Base-by-base conservation (phyloP, 2,888 invertebrate genomes). In the Ormyrus nitidulus region DNA sequence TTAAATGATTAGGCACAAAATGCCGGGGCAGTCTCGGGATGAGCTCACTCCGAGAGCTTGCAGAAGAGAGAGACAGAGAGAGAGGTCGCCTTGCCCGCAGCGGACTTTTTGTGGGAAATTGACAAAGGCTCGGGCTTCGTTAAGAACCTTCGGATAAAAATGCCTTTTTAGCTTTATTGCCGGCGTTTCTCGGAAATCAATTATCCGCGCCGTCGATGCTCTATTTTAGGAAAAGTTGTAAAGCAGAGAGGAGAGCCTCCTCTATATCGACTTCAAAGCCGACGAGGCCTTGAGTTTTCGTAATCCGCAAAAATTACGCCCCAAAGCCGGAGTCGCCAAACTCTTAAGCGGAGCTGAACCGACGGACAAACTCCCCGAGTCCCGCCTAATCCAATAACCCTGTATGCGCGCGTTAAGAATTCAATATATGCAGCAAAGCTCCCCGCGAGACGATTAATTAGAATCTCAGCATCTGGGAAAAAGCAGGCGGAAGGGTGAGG, bases 1-100 rank as follows among this genome's bases (percentile, higher is more conserved):
- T 87, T 84, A 84, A 85, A 83, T 83, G 83, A 86, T 85, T 85
- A 84, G 82, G 81, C 79, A 74, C 77, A 83, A 81, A 77, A 62
- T 80, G 82, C 62, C 74, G 2, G 53, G 68, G 49, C 66, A n/a
- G 62, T 59, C 59, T 64, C 70, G 77, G 62, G 77, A 75, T 76
- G 76, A 76, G 72, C 81, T 81, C 81, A 73, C 81, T 79, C 34
- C 49, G 73, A 6, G 61, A 19, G 48, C 10, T 13, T 58, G 70
- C 70, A 7, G 34, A 51, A 19, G 10, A 8, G 11, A 46, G 56
- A 48, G 69, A 13, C 5, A 64, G 48, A 64, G 68, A 64, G 70
- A 46, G 76, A 80, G 80, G 76, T 72, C 72, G 53, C 54, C 59
- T 54, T 58, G 65, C 9, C 66, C 71, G 19, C 11, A n/a, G 51